These are phyloP conservation scores for Dryadula phaetusa DNA, from an alignment of 2,888 invertebrate genomes.

Conservation along the genomic window DNA sequence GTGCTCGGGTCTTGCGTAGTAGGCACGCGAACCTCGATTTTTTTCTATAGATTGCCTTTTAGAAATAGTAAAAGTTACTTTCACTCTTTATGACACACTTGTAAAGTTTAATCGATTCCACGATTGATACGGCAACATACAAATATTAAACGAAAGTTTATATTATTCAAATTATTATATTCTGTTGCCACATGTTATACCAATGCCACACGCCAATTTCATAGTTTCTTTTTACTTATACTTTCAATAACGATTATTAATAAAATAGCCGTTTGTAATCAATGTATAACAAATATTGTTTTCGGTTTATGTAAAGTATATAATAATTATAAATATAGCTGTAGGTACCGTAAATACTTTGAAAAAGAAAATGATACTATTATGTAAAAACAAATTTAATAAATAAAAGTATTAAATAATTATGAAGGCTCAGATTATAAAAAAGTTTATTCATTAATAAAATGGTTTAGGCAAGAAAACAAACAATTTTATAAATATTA, in stretches of 20 bases:
- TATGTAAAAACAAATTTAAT: too few relatives aligned
- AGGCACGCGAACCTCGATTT: conserved; percentile 38
- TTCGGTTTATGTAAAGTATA: too few relatives aligned
- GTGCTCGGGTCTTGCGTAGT: conserved; percentile 20
- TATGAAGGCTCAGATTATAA: too few relatives aligned
- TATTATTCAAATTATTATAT: conserved; percentile 3
- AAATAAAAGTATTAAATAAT: too few relatives aligned
- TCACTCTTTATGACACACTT: conserved; percentile 36
- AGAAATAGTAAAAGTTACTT: conserved; percentile 43
- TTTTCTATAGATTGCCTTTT: conserved; percentile 39
- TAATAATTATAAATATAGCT: too few relatives aligned
- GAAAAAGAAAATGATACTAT: too few relatives aligned
- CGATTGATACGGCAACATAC: conserved; percentile 11
- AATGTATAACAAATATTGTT: not conserved
- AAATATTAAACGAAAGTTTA: conserved; percentile 27
- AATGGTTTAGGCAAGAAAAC: too few relatives aligned
- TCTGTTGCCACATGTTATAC: conserved; percentile 10
- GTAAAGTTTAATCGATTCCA: conserved; percentile 23
- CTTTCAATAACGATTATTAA: not conserved
- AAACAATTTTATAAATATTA: too few relatives aligned
- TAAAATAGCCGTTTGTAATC: not conserved
- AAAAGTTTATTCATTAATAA: too few relatives aligned
- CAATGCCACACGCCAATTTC: not conserved
- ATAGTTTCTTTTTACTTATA: not conserved
- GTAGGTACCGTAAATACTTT: too few relatives aligned